Evolutionary conservation across 2,113 vertebrate species (phyloP).

Genomic region (Scatophagus argus): DNA sequence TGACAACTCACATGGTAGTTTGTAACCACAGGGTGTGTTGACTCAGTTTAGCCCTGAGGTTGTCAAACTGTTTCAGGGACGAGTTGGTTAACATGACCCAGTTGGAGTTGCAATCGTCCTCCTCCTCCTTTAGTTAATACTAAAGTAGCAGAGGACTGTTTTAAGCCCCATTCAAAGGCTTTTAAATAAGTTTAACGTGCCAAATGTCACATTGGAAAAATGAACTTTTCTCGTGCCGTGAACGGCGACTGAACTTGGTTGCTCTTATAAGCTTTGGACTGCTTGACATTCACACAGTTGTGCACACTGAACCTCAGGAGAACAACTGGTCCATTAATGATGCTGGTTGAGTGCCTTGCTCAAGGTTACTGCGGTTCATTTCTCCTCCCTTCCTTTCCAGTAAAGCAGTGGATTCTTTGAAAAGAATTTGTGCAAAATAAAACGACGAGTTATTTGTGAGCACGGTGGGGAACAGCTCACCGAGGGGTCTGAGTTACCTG

Average conservation of each 20-base stretch:
- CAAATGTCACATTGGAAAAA: background rate
- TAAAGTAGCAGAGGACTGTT: background rate
- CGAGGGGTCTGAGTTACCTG: constrained; percentile 22
- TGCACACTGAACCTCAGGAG: constrained; percentile 23
- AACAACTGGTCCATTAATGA: constrained; percentile 10
- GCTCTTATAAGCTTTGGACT: background rate
- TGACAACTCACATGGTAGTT: background rate
- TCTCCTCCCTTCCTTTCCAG: constrained; percentile 13
- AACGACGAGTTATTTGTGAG: background rate
- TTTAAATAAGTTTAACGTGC: background rate
- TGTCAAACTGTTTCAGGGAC: background rate
- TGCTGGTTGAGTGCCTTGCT: constrained; percentile 57
- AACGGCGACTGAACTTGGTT: background rate
- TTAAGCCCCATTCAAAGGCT: background rate
- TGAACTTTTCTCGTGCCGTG: background rate
- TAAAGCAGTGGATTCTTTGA: constrained; percentile 17
- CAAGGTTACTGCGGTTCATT: constrained; percentile 49
- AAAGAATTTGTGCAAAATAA: constrained; percentile 13
- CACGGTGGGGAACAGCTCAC: background rate
- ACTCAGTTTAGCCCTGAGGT: constrained; percentile 12
- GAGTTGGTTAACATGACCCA: constrained; percentile 20
- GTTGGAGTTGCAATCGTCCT: background rate
- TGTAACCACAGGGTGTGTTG: background rate
- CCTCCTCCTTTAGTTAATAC: background rate
- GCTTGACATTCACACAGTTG: constrained; percentile 34